Evolutionary conservation across 2,888 invertebrate genomes (phyloP).

Genomic region (Xestia xanthographa): DNA sequence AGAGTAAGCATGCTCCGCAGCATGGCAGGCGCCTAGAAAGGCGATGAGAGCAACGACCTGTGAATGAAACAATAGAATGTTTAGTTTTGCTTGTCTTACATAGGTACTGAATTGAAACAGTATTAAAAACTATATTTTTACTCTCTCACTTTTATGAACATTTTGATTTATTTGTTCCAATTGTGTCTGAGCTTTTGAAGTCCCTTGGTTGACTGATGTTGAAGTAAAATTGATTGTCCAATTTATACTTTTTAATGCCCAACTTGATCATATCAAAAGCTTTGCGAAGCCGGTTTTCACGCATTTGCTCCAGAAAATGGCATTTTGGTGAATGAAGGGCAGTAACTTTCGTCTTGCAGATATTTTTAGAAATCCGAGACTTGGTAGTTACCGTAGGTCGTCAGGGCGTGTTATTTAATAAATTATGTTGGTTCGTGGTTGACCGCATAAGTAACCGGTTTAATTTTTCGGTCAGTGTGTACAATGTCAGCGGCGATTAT

Average conservation of each 20-base stretch:
- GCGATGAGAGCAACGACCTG: slow-evolving; percentile 69
- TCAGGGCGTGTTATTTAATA: slow-evolving; percentile 46
- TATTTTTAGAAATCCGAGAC: slow-evolving; percentile 59
- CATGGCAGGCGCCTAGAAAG: slow-evolving; percentile 68
- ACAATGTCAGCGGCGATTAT: slow-evolving; percentile 64
- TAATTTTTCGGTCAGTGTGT: slow-evolving; percentile 59
- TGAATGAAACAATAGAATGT: slow-evolving; percentile 33
- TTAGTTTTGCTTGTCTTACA: background rate
- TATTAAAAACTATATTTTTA: background rate
- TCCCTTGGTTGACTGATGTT: slow-evolving; percentile 66
- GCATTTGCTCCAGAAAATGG: slow-evolving; percentile 61
- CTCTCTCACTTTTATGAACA: slow-evolving; percentile 64
- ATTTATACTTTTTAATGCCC: slow-evolving; percentile 69
- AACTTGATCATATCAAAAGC: slow-evolving; percentile 41
- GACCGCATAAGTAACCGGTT: slow-evolving; percentile 56
- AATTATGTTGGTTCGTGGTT: slow-evolving; percentile 21
- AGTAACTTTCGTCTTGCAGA: slow-evolving; percentile 68
- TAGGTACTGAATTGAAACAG: background rate
- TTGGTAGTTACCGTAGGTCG: slow-evolving; percentile 32
- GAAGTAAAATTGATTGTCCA: slow-evolving; percentile 52
- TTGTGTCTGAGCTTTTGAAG: slow-evolving; percentile 50
- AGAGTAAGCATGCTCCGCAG: slow-evolving; percentile 71
- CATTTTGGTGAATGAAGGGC: slow-evolving; percentile 66
- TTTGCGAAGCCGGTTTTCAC: slow-evolving; percentile 58
- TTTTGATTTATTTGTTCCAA: slow-evolving; percentile 44